Base-by-base conservation (phyloP, 1,140 invertebrate genomes). In the Drosophila auraria region DNA sequence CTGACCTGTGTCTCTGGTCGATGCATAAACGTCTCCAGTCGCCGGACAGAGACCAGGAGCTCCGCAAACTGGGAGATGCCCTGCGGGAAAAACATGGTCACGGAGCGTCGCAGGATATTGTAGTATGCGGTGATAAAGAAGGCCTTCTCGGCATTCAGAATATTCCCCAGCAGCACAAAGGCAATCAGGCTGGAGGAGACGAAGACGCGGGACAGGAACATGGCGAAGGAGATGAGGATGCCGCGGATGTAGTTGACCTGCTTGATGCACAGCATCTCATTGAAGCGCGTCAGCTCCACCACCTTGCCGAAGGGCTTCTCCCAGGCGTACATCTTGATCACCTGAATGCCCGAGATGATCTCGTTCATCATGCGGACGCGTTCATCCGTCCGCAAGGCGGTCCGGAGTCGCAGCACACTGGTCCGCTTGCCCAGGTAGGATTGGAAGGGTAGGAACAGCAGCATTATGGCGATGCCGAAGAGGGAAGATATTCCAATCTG, bases 241-340 rank as follows among this genome's bases (percentile, higher is more conserved):
- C 96, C 96, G 57, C 95, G 94, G 11, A 97, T 95, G 72, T 95
- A 95, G 11, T 95, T 95, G 6, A 96, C 94, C 77, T 94, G 94
- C 78, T 94, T 94, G 33, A 96, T 95, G 62, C 94, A 94, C 45
- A 91, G 91, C 38, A 96, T 93, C 80, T 94, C 93, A 40, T 92
- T 93, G 77, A 93, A 94, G 82, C 96, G 93, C 0, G 94, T 94
- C 3, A 93, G 71, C 23, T 94, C 94, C 0, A 96, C 93, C 5
- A 97, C 93, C 60, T 94, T 94, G 27, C 95, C 94, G 83, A 97
- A 98, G 0, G 96, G 95, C 80, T 95, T 95, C 91, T 98, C 97
- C 97, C 97, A 98, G 2, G 96, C 96, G 80, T 97, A 97, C 97
- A 98, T 98, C 94, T 98, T 99, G n/a, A 98, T 98, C 0, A 98